phyloP scores from a whole-genome alignment of 2,113 vertebrate species.

The Pachypanchax playfairii region DNA sequence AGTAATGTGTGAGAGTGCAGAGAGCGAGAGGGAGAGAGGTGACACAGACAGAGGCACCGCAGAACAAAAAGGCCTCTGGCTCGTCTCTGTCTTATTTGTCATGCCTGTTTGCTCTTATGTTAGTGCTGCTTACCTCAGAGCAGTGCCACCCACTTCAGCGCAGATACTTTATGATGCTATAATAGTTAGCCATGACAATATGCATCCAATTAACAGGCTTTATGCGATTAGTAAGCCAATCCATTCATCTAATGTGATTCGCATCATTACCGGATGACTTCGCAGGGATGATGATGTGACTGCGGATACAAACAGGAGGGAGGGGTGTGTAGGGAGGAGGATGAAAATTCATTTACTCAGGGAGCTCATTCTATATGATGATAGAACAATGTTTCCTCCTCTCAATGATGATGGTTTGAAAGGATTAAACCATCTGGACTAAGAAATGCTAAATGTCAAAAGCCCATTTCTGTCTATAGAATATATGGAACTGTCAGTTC shows the following conservation, averaged over 20 bases:
- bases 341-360: conserved; percentile 67
- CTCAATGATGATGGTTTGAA: conserved; percentile 65
- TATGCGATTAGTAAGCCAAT: conserved; percentile 73
- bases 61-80: conserved; percentile 8
- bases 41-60: conserved; percentile 24
- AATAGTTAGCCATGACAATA: conserved; percentile 75
- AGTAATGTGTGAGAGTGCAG: conserved; percentile 37
- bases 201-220: conserved; percentile 77
- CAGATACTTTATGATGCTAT: conserved; percentile 61
- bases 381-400: conserved; percentile 57
- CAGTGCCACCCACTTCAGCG: conserved; percentile 43
- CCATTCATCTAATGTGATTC: conserved; percentile 72
- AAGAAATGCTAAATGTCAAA: conserved; percentile 36
- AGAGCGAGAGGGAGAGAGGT: conserved; percentile 17
- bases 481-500: conserved; percentile 32
- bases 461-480: conserved; percentile 23
- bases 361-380: conserved; percentile 56
- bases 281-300: conserved; percentile 66
- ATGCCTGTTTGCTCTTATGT: conserved; percentile 58
- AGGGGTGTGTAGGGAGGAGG: conserved; percentile 31
- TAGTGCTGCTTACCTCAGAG: conserved; percentile 50
- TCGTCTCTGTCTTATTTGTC: conserved; percentile 57
- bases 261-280: conserved; percentile 70
- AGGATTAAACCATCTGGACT: conserved; percentile 56
- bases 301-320: conserved; percentile 31